Evolutionary conservation across 2,113 vertebrate species (phyloP), one percentile per base, ranked within the genome.

Genomic region (rat (Rattus norvegicus)): DNA sequence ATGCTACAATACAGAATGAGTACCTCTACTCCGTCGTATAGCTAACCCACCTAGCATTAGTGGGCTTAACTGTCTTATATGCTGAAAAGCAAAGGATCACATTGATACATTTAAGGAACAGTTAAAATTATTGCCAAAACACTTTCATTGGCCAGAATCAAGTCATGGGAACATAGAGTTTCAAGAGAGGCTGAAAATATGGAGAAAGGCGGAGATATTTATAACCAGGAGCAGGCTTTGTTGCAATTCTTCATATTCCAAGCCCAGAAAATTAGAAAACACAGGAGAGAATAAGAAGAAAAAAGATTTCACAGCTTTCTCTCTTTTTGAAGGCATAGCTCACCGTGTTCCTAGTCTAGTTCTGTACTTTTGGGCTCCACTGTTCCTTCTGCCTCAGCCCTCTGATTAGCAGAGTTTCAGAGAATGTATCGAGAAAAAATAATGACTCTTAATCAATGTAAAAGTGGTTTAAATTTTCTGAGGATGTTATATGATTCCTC

Each of bases 181-280:
- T 1, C 13, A 87, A 88, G 20, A 5, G n/a, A 49, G 69, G 16
- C 11, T 8, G 36, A n/a, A 67, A 95, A 90, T 75, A 20, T 28
- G 24, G 33, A 83, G 12, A 91, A 61, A 14, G 13, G 65, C 0
- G 9, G 47, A 39, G n/a, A 33, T 67, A 73, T 43, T 75, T 76
- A 59, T 47, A 86, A 90, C 72, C 8, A 17, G n/a, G 7, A 49
- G n/a, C 0, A 65, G 17, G 43, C 33, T 86, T 30, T 87, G 24
- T 19, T 73, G 47, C 1, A 26, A 70, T 12, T 81, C 5, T 49
- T 73, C 43, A 63, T 70, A n/a, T 67, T 24, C 26, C 10, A 28
- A 87, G 36, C 5, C 61, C n/a, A 52, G n/a, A 87, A 87, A 90
- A 87, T 36, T 33, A 30, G 72, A 85, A 92, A 79, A 67, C 12